Evolutionary conservation across 2,888 invertebrate genomes (phyloP).

Genomic region (Dryobotodes eremita): DNA sequence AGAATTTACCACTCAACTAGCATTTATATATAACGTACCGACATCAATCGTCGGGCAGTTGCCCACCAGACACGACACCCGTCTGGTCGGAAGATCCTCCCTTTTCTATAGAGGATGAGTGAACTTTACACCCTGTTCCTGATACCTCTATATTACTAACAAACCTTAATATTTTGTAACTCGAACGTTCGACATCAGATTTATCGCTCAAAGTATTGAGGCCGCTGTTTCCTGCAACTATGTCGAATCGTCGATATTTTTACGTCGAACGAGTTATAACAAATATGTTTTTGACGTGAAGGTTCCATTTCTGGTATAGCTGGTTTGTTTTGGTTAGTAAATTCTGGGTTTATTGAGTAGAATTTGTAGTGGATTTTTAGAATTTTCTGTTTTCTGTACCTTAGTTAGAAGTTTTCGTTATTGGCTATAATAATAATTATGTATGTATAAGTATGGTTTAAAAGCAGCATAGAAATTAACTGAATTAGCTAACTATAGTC

Average conservation of each 20-base stretch:
- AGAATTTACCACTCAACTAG: too few relatives aligned
- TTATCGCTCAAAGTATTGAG: constrained; percentile 46
- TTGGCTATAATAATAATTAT: background rate
- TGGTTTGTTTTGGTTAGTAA: constrained; percentile 20
- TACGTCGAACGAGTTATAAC: constrained; percentile 13
- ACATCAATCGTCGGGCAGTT: too few relatives aligned
- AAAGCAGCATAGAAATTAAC: background rate
- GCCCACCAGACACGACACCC: too few relatives aligned
- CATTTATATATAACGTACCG: too few relatives aligned
- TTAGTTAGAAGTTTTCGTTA: background rate
- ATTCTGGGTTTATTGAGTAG: constrained; percentile 24
- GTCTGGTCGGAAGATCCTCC: too few relatives aligned
- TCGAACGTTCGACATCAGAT: constrained; percentile 15
- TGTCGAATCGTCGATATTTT: constrained; percentile 41
- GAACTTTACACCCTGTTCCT: too few relatives aligned
- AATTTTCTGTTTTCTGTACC: background rate
- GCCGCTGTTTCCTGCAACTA: constrained; percentile 42
- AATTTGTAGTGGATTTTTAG: background rate
- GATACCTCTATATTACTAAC: constrained; percentile 4
- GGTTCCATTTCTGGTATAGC: background rate
- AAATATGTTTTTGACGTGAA: constrained; percentile 50
- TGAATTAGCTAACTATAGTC: background rate
- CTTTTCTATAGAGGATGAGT: too few relatives aligned
- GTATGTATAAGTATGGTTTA: background rate
- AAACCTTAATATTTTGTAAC: constrained; percentile 19